Evolutionary conservation across 1,140 invertebrate genomes (phyloP).

Genomic region (Sminthurinus signatus): DNA sequence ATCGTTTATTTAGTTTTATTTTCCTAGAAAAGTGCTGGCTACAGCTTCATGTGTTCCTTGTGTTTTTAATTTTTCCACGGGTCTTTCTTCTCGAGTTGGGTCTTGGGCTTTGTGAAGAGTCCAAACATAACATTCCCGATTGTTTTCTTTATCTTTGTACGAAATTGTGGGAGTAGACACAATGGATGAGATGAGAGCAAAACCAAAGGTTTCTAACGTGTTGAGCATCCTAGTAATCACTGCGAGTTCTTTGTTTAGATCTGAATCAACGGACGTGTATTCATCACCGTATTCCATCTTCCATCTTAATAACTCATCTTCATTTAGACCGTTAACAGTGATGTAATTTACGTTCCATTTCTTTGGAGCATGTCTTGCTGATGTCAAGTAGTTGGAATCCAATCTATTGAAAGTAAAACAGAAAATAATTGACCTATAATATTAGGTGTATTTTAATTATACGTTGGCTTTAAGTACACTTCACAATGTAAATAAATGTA

Average conservation of each 20-base stretch:
- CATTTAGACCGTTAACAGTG: neutral
- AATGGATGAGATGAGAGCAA: neutral
- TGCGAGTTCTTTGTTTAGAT: neutral
- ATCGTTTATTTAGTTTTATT: no score
- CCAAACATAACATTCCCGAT: conserved; percentile 7
- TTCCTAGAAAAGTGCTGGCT: no score
- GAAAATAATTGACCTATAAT: neutral
- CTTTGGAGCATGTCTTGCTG: conserved; percentile 2
- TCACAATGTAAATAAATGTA: neutral
- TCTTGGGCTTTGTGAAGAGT: neutral
- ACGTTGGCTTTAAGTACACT: neutral
- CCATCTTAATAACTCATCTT: neutral
- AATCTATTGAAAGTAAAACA: no score
- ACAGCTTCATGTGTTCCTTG: no score
- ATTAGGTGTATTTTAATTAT: neutral
- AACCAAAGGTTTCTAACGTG: neutral
- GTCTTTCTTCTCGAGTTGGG: no score
- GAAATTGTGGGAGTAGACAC: neutral
- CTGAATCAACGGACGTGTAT: neutral
- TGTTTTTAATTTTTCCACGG: no score
- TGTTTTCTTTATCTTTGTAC: conserved; percentile 3
- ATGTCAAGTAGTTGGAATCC: conserved; percentile 2
- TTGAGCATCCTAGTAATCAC: neutral
- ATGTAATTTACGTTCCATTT: conserved; percentile 13
- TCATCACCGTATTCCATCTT: neutral